These are phyloP conservation scores for Fulmarus glacialis DNA, from an alignment of 2,113 vertebrate genomes.

Conservation along the genomic window DNA sequence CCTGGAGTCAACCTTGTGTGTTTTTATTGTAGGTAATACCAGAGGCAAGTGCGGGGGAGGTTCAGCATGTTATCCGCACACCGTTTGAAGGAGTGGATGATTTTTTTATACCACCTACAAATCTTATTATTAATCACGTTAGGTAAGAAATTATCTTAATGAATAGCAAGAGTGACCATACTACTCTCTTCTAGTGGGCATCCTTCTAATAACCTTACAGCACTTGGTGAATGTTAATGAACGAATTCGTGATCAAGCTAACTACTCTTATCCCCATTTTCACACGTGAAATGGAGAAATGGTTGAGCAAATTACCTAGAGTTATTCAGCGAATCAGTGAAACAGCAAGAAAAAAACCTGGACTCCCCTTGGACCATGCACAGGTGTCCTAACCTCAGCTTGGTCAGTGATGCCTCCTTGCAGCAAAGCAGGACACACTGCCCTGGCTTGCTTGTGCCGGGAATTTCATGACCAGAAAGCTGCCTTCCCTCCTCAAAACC, in stretches of 20 bases:
- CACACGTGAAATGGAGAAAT: neutral
- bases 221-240: neutral
- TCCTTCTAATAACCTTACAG: neutral
- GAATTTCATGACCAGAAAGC: neutral
- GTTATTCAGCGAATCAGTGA: neutral
- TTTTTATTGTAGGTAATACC: constrained; percentile 85
- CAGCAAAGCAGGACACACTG: neutral
- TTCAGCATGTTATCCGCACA: constrained; percentile 81
- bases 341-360: neutral
- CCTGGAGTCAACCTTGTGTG: neutral
- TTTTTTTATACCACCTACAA: constrained; percentile 94
- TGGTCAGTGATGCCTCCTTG: neutral
- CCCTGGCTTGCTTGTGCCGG: neutral
- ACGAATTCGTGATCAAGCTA: neutral
- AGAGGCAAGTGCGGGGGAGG: constrained; percentile 87
- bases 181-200: neutral
- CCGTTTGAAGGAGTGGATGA: constrained; percentile 87
- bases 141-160: constrained; percentile 77
- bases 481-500: neutral
- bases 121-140: constrained; percentile 96
- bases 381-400: neutral
- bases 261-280: neutral
- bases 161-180: neutral
- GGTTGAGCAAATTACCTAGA: neutral
- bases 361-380: neutral